Conservation (phyloP, 2,113 vertebrate species). For the Notechis scutatus region DNA sequence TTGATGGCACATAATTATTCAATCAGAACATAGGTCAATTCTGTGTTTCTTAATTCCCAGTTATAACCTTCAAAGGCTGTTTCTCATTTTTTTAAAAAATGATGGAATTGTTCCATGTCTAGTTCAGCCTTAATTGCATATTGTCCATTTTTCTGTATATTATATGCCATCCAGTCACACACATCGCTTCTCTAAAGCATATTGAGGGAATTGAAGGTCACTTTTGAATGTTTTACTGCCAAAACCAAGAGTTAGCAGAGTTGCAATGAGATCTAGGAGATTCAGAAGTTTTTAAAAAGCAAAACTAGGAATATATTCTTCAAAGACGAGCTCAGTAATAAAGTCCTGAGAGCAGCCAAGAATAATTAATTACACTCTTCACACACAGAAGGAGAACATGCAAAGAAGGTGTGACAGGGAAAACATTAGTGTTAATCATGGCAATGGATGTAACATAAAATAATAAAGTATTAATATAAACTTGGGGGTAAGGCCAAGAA, state of each 20-base stretch:
- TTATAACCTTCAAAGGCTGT: not conserved
- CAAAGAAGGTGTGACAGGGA: not conserved
- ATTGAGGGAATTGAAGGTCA: not conserved
- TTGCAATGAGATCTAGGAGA: not conserved
- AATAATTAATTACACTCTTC: not conserved
- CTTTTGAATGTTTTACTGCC: not conserved
- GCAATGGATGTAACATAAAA: not conserved
- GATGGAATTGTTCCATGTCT: not conserved
- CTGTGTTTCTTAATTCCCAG: not conserved
- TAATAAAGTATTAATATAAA: not conserved
- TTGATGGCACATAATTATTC: not conserved
- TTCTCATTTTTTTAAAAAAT: not conserved
- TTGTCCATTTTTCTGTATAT: not conserved
- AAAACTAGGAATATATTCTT: not conserved
- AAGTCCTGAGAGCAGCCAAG: not conserved
- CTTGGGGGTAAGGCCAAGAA: not conserved
- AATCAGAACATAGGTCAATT: not conserved
- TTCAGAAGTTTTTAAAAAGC: not conserved
- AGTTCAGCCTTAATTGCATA: not conserved
- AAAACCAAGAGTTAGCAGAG: not conserved
- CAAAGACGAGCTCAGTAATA: not conserved
- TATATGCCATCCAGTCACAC: not conserved
- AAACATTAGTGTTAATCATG: not conserved
- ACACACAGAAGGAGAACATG: not conserved
- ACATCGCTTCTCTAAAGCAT: not conserved